Base-by-base conservation (phyloP, 37 sponge, comb jelly and placozoan species). In the Lycopodina hypogea region DNA sequence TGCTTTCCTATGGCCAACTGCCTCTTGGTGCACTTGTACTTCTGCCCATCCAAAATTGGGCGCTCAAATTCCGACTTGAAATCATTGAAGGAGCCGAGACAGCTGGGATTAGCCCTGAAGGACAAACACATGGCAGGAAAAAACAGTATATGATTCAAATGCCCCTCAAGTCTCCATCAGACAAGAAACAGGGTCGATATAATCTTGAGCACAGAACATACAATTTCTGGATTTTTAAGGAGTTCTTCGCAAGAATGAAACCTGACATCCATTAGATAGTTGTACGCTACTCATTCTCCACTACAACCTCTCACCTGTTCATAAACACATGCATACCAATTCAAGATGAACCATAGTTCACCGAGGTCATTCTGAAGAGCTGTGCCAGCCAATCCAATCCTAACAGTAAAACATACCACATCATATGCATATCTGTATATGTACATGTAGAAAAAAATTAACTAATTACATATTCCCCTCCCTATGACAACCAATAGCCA, bases 11-110 rank as follows among this genome's bases (percentile, higher is more conserved):
- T n/a, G 3, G 87, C 87, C 68, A 86, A 71, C 59, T 86, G 85
- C 18, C 87, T 48, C 76, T 81, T 86, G 23, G 87, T 86, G 68
- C 81, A 64, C 69, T 86, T 51, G 63, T 83, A 73, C 68, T 78
- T 80, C 45, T 81, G 91, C 26, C 89, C 89, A 14, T 79, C 62
- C 62, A 94, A 52, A 55, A 94, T 90, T 18, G 95, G 95, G 6
- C 40, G 80, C 77, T 94, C 91, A 85, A 88, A 89, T n/a, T 82
- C 81, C 39, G 56, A 78, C 57, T 80, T 73, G 61, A 93, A 93
- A 8, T 82, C 72, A 0, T 55, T 21, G 9, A 60, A 29, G 39
- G 81, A 71, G 8, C 82, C 90, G 22, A 86, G 81, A 33, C 87
- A 86, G 8, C 58, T 59, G 14, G 87, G 87, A 62, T 86, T 80